phyloP scores from a whole-genome alignment of 2,888 invertebrate species.

The Clitarchus hookeri region DNA sequence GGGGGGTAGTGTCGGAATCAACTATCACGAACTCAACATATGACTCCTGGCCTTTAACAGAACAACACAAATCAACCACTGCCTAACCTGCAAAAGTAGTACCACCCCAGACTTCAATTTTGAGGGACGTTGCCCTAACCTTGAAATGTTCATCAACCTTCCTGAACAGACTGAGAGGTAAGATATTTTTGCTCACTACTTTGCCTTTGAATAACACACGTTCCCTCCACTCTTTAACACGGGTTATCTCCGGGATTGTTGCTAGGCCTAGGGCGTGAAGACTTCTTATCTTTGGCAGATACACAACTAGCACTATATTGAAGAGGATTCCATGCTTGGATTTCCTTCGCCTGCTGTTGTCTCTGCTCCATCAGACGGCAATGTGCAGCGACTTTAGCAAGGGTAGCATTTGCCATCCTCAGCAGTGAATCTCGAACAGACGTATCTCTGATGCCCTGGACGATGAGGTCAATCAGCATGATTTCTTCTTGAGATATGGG shows the following conservation, averaged over 20 bases:
- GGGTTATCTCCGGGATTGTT: not conserved
- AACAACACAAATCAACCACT: not conserved
- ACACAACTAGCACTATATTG: not conserved
- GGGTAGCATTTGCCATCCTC: not conserved
- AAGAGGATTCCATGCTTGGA: not conserved
- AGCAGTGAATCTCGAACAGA: not conserved
- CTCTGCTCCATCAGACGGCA: no score
- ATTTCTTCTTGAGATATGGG: not conserved
- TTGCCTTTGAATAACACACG: not conserved
- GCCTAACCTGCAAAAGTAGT: not conserved
- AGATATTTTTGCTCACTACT: not conserved
- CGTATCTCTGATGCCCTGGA: no score
- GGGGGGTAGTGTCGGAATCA: not conserved
- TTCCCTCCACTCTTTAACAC: not conserved
- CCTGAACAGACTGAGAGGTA: not conserved
- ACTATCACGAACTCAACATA: not conserved
- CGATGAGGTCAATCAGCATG: no score
- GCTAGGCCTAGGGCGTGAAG: not conserved
- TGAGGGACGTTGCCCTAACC: not conserved
- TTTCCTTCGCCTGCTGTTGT: no score
- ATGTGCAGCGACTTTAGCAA: no score
- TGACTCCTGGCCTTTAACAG: no score
- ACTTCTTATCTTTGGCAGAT: not conserved
- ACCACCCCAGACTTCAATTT: not conserved
- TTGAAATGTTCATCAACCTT: not conserved